Base-by-base conservation (phyloP, 2,113 vertebrate genomes). In the Thalassoma bifasciatum region DNA sequence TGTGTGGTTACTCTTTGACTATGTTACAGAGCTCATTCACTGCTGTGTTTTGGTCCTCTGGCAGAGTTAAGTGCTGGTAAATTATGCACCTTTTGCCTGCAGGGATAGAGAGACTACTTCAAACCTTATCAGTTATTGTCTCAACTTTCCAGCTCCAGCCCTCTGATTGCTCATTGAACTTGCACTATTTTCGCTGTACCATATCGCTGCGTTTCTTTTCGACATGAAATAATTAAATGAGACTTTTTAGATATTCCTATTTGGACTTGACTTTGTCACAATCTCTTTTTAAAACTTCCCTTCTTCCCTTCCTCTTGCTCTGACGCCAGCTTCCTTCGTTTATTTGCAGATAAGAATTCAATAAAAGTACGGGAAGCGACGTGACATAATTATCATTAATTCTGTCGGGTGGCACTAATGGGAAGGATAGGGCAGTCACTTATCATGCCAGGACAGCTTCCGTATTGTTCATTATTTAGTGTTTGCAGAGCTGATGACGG, bases 301-400 rank as follows among this genome's bases (percentile, higher is more conserved):
- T 73, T 75, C 30, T 30, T 44, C 56, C 73, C 46, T 60, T 51
- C 56, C 75, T 74, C 84, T 76, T 54, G 69, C 64, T 76, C 77
- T 30, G 69, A 75, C 72, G 53, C 50, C 9, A 23, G 75, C 76
- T 83, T 80, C 72, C 82, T 85, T 77, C 71, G 72, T 89, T 84
- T 85, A 24, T 71, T 71, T 74, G 30, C 78, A 96, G 96, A 96
- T 97, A 97, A 97, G 95, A 96, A 97, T 96, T 94, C 95, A 95
- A 95, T 95, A 95, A 95, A 93, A 92, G 94, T 93, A 82, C 63
- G 79, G 68, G 68, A 92, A 87, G 93, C 89, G 90, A 90, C 81
- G 92, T 94, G 95, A 93, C 95, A 96, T 96, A 97, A 96, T 98
- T 97, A 96, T 94, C 95, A 94, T 96, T 96, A 94, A 95, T 97